Conservation (phyloP, 2,797 vertebrate species). For the Falco novaeseelandiae region DNA sequence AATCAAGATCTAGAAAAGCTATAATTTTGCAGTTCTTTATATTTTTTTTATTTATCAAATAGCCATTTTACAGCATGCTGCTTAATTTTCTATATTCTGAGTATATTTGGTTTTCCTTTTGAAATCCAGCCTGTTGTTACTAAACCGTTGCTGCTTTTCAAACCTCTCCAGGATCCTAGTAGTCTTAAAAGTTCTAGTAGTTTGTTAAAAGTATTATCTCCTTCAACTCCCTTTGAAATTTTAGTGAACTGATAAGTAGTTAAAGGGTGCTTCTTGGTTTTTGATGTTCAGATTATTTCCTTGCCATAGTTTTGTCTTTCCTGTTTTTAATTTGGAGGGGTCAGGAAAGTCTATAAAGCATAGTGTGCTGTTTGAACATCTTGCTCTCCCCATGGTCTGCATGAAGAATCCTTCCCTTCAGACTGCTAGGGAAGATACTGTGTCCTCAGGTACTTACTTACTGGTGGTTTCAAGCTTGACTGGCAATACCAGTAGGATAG, state of each 20-base stretch:
- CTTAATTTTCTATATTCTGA: background rate
- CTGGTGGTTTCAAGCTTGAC: background rate
- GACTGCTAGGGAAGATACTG: background rate
- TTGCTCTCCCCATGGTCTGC: background rate
- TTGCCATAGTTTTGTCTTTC: background rate
- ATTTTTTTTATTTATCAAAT: slow-evolving; percentile 35
- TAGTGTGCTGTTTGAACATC: background rate
- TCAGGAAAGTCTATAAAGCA: background rate
- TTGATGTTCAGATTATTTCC: background rate
- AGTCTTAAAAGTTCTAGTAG: background rate
- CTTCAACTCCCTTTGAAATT: background rate
- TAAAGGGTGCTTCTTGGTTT: background rate
- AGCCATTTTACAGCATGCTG: background rate
- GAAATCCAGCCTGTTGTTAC: background rate
- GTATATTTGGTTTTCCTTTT: slow-evolving; percentile 20
- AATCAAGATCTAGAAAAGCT: background rate
- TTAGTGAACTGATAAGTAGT: background rate
- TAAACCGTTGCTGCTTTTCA: background rate
- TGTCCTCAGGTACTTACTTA: background rate
- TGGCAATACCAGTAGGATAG: background rate
- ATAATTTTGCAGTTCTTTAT: background rate
- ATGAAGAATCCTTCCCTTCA: background rate
- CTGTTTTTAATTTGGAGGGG: background rate
- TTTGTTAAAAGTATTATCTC: background rate
- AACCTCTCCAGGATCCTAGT: background rate